phyloP scores from a whole-genome alignment of 2,888 invertebrate genomes.

The Linnaemya vulpina region DNA sequence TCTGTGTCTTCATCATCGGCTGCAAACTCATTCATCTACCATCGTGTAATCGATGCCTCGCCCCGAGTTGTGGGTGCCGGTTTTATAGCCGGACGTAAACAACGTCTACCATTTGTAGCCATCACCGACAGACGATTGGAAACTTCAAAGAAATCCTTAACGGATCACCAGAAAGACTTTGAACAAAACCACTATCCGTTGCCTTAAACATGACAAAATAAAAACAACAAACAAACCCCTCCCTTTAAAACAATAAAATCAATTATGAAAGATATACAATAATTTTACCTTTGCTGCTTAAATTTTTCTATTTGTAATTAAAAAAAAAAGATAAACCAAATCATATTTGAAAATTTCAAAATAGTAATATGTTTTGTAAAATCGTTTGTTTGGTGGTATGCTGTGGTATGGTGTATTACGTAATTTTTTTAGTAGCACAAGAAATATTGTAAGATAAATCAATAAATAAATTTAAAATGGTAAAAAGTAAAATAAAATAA shows the following conservation, averaged over 20 bases:
- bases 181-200: slow-evolving; percentile 82
- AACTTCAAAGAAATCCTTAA: slow-evolving; percentile 77
- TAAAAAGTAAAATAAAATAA: slow-evolving; percentile 1
- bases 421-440: slow-evolving; percentile 53
- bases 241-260: slow-evolving; percentile 59
- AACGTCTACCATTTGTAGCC: slow-evolving; percentile 82
- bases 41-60: slow-evolving; percentile 81
- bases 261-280: slow-evolving; percentile 53
- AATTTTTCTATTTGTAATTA: slow-evolving; percentile 56
- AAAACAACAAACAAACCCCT: slow-evolving; percentile 58
- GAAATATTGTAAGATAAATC: slow-evolving; percentile 51
- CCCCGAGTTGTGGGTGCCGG: slow-evolving; percentile 78
- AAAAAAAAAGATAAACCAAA: slow-evolving; percentile 27
- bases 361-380: slow-evolving; percentile 30
- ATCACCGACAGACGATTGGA: slow-evolving; percentile 82
- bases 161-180: slow-evolving; percentile 80
- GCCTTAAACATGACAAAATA: slow-evolving; percentile 78
- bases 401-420: slow-evolving; percentile 69
- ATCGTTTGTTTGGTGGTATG: slow-evolving; percentile 64
- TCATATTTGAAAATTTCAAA: slow-evolving; percentile 17
- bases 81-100: slow-evolving; percentile 77
- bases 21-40: slow-evolving; percentile 81
- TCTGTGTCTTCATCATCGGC: slow-evolving; percentile 68
- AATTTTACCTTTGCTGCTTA: slow-evolving; percentile 57
- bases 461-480: slow-evolving; percentile 32